These are phyloP conservation scores for Neoscelio sp. DNA, from an alignment of 2,888 invertebrate genomes.

Conservation along the genomic window DNA sequence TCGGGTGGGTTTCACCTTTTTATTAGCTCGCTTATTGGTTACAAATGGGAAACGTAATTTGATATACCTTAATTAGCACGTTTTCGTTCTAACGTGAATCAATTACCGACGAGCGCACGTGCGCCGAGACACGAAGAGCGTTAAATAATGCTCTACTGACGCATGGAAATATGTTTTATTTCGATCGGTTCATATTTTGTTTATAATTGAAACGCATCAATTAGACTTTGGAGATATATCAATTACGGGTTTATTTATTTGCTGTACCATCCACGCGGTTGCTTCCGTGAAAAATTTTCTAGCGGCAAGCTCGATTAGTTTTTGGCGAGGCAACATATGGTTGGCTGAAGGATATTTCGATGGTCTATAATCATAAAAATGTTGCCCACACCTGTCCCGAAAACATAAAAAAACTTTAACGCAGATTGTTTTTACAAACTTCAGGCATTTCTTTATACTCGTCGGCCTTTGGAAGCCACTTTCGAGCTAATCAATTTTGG, in stretches of 20 bases:
- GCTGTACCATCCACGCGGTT: no score
- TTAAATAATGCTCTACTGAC: conserved; percentile 10
- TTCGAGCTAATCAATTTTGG: neutral
- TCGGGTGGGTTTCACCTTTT: no score
- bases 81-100: conserved; percentile 4
- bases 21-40: conserved; percentile 10
- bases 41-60: conserved; percentile 23
- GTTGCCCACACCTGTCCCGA: conserved; percentile 36
- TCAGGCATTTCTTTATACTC: neutral
- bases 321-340: conserved; percentile 42
- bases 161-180: neutral
- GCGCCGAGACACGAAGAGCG: conserved; percentile 9
- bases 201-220: neutral
- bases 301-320: conserved; percentile 18
- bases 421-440: neutral
- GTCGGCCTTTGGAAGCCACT: neutral
- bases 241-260: conserved; percentile 36
- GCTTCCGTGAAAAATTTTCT: conserved; percentile 13
- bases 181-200: neutral
- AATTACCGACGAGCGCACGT: conserved; percentile 15
- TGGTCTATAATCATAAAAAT: conserved; percentile 39
- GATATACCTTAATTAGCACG: neutral
- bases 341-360: conserved; percentile 4
- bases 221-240: conserved; percentile 10
- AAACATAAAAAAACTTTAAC: conserved; percentile 1